Evolutionary conservation across 2,888 invertebrate genomes (phyloP).

Genomic region (Rhagonycha lutea): DNA sequence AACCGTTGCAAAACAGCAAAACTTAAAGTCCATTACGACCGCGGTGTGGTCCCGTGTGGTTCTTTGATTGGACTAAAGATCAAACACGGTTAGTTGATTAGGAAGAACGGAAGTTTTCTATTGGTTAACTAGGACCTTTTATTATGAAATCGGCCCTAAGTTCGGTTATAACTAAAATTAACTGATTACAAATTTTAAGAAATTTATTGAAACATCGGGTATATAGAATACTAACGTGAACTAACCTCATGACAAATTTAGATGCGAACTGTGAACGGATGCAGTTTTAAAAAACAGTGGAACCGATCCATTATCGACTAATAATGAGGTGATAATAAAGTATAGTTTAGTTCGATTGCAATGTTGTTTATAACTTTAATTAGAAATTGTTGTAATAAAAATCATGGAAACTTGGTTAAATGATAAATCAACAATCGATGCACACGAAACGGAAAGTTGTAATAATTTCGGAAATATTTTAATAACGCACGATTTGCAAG

Average conservation of each 20-base stretch:
- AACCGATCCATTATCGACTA: not conserved
- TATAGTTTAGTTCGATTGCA: not conserved
- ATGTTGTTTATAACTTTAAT: not conserved
- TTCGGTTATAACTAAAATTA: too few species aligned
- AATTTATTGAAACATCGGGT: not conserved
- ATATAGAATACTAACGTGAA: not conserved
- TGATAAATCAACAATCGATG: slow-evolving; percentile 7
- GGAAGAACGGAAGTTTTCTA: too few species aligned
- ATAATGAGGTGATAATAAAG: not conserved
- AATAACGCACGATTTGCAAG: slow-evolving; percentile 59
- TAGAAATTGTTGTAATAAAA: not conserved
- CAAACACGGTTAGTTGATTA: too few species aligned
- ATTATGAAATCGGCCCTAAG: too few species aligned
- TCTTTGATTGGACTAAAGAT: too few species aligned
- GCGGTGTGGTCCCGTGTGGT: too few species aligned
- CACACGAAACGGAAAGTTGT: slow-evolving; percentile 3
- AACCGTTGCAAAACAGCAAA: too few species aligned
- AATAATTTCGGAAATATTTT: slow-evolving; percentile 54
- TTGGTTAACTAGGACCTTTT: too few species aligned
- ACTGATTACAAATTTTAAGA: not conserved
- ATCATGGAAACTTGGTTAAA: slow-evolving; percentile 37
- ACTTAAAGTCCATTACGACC: too few species aligned
- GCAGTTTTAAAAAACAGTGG: not conserved
- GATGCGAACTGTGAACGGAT: not conserved
- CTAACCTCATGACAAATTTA: not conserved